These are phyloP conservation scores for Taenaris catops DNA, from an alignment of 2,888 invertebrate genomes.

Conservation along the genomic window DNA sequence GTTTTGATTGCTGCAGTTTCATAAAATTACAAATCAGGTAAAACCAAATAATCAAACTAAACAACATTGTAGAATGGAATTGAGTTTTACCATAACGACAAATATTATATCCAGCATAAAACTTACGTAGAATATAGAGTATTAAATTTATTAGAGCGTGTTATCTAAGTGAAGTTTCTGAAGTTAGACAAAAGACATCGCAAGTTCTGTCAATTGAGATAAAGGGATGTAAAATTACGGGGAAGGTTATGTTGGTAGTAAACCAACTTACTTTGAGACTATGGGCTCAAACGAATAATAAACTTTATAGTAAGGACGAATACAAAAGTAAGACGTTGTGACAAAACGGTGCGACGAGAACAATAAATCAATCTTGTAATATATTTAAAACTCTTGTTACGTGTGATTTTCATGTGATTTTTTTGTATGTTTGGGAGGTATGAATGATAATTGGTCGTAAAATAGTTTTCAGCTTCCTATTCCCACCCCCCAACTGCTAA, in stretches of 20 bases:
- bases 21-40: too few relatives aligned
- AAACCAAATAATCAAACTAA: too few relatives aligned
- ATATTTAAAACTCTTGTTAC: too few relatives aligned
- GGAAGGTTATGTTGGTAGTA: constrained; percentile 54
- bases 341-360: too few relatives aligned
- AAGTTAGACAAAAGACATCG: constrained; percentile 54
- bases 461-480: too few relatives aligned
- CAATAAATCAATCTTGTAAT: too few relatives aligned
- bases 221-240: constrained; percentile 70
- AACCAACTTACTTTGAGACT: constrained; percentile 41
- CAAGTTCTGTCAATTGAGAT: constrained; percentile 65
- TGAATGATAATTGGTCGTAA: too few relatives aligned
- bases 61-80: too few relatives aligned
- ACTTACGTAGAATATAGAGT: constrained; percentile 19
- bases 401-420: too few relatives aligned
- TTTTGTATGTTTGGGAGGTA: too few relatives aligned
- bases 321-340: constrained; percentile 23
- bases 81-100: background rate
- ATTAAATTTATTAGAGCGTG: constrained; percentile 38
- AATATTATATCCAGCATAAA: constrained; percentile 6
- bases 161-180: constrained; percentile 43
- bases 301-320: constrained; percentile 42
- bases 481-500: too few relatives aligned
- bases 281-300: constrained; percentile 33
- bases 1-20: too few relatives aligned